Evolutionary conservation across 2,888 invertebrate species (phyloP), one percentile per base, ranked within the genome.

Genomic region (Spatulosminthurus flaviceps): DNA sequence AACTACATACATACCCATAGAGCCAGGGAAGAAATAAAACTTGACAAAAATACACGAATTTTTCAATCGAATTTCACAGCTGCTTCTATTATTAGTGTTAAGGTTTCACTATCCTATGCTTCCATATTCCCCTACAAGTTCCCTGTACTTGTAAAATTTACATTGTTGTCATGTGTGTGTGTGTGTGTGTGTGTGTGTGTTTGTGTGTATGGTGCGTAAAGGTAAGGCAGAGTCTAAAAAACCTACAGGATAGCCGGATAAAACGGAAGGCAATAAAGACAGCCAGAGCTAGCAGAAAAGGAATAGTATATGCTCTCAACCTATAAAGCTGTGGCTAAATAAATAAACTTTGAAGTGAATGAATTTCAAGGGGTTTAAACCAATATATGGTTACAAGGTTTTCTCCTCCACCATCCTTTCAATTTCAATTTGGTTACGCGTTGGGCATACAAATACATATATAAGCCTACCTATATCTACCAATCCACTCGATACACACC

Each of bases 271-370:
- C 51, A 51, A 51, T 51, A 51, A 51, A 51, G n/a, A 19, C 41
- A 51, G 51, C 51, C 51, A 2, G 51, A 51, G 51, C 51, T 51
- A 11, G 16, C 2, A 21, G 64, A 2, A 24, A 60, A 21, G 16
- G 4, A 64, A 22, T 22, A 24, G 64, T 24, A n/a, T n/a, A n/a
- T n/a, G 64, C 64, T 64, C 64, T 64, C 64, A 64, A 64, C 64
- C 22, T 26, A 64, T 64, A 64, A 64, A 64, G 22, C 64, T 29
- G n/a, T n/a, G 34, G 29, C 61, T 74, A 74, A 74, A 74, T 74
- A 74, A 74, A 74, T 74, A 74, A 74, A 74, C 74, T 60, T 74
- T 74, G 61, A 74, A 74, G 61, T 42, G 66, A 66, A 76, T 70
- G 67, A 76, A 69, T 67, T 69, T 66, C 67, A 76, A 76, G 43